Base-by-base conservation (phyloP, 2,888 invertebrate genomes). In the Oxystoma pomonae region DNA sequence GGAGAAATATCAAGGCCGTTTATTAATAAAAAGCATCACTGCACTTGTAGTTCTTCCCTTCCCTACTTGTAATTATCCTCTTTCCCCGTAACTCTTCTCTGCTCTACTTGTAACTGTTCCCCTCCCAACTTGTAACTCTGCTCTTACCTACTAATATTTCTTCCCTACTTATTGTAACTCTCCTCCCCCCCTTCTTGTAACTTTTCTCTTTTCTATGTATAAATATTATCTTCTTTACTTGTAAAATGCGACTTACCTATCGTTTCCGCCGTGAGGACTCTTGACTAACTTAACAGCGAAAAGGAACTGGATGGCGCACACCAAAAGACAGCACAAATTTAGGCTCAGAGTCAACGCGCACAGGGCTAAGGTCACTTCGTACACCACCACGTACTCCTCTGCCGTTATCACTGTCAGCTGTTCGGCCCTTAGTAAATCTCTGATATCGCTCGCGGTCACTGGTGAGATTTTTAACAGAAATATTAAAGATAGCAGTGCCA, bases 261-360 rank as follows among this genome's bases (percentile, higher is more conserved):
- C 83, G 76, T 84, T 87, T 76, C 88, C 88, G 73, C 89, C 91
- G 75, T 91, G 91, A 63, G 91, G 90, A 60, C 92, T 90, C 77
- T 93, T 90, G 76, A 94, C 90, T 80, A 96, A 85, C 83, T 95
- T 95, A 71, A 96, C 92, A 57, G 95, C 93, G 79, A 96, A 95
- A 77, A 95, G 86, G 83, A 94, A 95, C 84, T 96, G 96, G 77
- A 95, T 92, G 73, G 94, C 91, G 85, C 96, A 96, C 75, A 96
- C 94, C 72, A 96, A 86, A 66, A 96, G 85, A 79, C 96, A 96
- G 83, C 94, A 94, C 67, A 96, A 85, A 82, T 96, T 92, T 70
- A 96, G 82, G 22, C 93, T 92, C 60, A 96, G 83, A 67, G 95
- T 94, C 75, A 96, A 85, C 65, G 94, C 93, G 78, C 94, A 92